phyloP scores from a whole-genome alignment of 2,888 invertebrate genomes.

The Pediacus dermestoides region DNA sequence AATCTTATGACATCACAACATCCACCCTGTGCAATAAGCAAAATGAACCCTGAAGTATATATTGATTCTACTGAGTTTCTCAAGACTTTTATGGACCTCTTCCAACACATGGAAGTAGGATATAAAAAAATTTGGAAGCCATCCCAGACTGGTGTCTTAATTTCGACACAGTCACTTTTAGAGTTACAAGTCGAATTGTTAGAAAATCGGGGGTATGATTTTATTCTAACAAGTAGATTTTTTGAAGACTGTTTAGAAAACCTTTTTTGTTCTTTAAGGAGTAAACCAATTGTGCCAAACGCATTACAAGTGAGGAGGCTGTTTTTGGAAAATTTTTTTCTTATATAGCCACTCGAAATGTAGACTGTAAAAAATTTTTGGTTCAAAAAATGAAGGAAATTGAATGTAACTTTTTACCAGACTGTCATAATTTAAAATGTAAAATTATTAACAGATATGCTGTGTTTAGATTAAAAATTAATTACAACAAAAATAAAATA shows the following conservation, averaged over 20 bases:
- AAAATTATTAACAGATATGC: conserved; percentile 14
- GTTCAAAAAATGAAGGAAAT: conserved; percentile 8
- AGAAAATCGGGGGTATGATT: conserved; percentile 17
- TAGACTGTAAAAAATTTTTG: conserved; percentile 14
- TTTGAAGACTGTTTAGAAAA: conserved; percentile 27
- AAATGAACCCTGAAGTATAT: conserved; percentile 18
- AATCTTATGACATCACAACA: conserved; percentile 26
- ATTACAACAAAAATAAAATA: conserved; percentile 9
- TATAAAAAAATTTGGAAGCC: conserved; percentile 23
- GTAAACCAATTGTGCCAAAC: conserved; percentile 21
- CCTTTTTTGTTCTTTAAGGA: conserved; percentile 21
- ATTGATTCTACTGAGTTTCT: conserved; percentile 16
- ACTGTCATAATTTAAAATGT: conserved; percentile 15
- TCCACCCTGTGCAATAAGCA: conserved; percentile 22
- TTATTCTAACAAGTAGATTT: conserved; percentile 25
- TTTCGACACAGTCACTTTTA: conserved; percentile 24
- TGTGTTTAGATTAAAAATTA: conserved; percentile 16
- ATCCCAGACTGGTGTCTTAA: conserved; percentile 18
- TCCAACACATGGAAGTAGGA: conserved; percentile 14
- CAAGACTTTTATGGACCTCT: conserved; percentile 19
- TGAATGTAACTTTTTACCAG: conserved; percentile 7
- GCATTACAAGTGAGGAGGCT: conserved; percentile 19
- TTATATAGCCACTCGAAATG: conserved; percentile 11
- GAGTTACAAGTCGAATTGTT: conserved; percentile 23
- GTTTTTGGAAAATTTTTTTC: conserved; percentile 15